Evolutionary conservation across 2,113 vertebrate species (phyloP), one percentile per base, ranked within the genome.

Genomic region (Oreochromis aureus): DNA sequence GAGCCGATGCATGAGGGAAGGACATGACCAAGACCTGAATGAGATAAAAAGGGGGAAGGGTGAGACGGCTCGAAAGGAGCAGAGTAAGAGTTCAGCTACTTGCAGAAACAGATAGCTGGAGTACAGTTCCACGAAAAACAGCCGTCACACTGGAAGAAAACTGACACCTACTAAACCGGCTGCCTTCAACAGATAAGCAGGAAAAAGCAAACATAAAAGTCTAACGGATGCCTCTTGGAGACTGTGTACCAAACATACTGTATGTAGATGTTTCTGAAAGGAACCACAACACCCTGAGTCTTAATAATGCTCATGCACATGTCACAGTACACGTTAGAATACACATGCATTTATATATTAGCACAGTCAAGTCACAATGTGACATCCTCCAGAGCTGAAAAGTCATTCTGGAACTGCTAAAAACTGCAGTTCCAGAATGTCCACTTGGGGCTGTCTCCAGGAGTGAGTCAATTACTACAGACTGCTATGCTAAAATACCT

Each of bases 1-100:
- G 78, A 69, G 90, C 39, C 82, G 39, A 7, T 27, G 76, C 80
- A 92, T 10, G 39, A 86, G 82, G 71, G 81, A 83, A 90, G 90
- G 88, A 91, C 86, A 58, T 6, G 66, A 54, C 61, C 84, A 79
- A 46, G 86, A 81, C 82, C 73, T 44, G 76, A 63, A 48, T 79
- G 71, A 78, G 86, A 54, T 10, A 41, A 76, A 16, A 16, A 39
- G 10, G 54, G 15, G 59, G 48, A 56, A 13, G 32, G 55, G 6
- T 30, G 16, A 48, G 54, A 30, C 8, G 1, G 19, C 55, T 19
- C 1, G 4, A n/a, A 27, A 24, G 9, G 16, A 44, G 27, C 30
- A 63, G 41, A 83, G 48, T 6, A 18, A 16, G 19, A 86, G 24
- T 53, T 30, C 24, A 30, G 71, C 44, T 48, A 30, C 15, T 76